Evolutionary conservation across 2,797 vertebrate species (phyloP), one percentile per base, ranked within the genome.

Genomic region (Tangara arthus): DNA sequence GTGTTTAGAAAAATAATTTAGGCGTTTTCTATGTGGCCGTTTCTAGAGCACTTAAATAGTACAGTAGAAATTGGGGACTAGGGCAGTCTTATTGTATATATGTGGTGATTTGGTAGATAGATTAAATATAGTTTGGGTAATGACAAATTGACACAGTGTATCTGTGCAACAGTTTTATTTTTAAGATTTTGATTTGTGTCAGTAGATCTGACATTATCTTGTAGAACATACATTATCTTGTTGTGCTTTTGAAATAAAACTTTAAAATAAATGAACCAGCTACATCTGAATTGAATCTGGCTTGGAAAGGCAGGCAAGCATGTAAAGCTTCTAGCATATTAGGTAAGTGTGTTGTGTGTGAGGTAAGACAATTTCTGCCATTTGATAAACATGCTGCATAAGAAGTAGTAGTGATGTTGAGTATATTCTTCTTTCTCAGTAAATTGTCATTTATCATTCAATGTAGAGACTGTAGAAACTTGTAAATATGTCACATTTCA

Each of bases 401-500:
- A 15, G 14, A 66, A 34, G 41, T 73, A 59, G 79, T 57, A 39
- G 27, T 75, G 59, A 70, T 77, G 75, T 63, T 89, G 44, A 77
- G 28, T 60, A 30, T 75, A 57, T 83, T 82, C 60, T 84, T 75
- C 24, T 55, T 83, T 90, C 47, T 89, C 50, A 57, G 69, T 82
- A 57, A 90, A 46, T 52, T 84, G 66, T 69, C 47, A 61, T 64
- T 86, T 78, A 47, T 75, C 71, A 34, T 85, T 89, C 47, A 71
- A 7, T 87, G 28, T 18, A 4, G 6, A 78, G 72, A 89, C 47
- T 79, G 50, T 44, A 88, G 76, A 71, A 78, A 65, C 57, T 72
- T 78, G 72, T 88, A 78, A 90, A 63, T 85, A 41, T 2, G 21
- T 78, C 86, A 50, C 61, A 72, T 94, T 90, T 90, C 95, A 93